Base-by-base conservation (phyloP, 2,888 invertebrate species). In the Archips xylosteana region DNA sequence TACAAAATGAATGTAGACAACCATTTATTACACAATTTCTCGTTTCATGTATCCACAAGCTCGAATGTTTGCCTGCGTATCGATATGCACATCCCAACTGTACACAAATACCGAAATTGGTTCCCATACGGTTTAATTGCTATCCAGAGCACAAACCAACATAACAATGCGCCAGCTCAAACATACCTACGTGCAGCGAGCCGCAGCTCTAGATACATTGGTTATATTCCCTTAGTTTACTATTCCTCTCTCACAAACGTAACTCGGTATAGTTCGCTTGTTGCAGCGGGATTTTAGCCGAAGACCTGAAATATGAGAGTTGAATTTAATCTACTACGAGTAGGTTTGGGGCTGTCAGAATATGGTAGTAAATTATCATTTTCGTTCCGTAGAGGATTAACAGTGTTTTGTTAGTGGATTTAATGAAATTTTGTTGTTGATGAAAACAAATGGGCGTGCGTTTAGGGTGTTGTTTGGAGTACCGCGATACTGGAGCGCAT, bases 261-360 rank as follows among this genome's bases (percentile, higher is more conserved):
- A 65, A 65, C 15, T 39, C 15, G 15, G 15, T 65, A 65, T 65
- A 65, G 47, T 51, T 36, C 23, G 32, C n/a, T 54, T 13, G 36
- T 54, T 54, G 65, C 51, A 65, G 15, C 1, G 39, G 51, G n/a
- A 34, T 65, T 65, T 54, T 13, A 39, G 39, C 65, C 15, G 51
- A 49, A 54, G 2, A 0, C 10, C 51, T 13, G 32, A 32, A n/a
- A 9, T 4, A n/a, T 39, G 51, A 39, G n/a, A 12, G 62, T 39
- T 9, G 39, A 42, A 45, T 62, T 36, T 60, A 3, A n/a, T 36
- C 6, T n/a, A 13, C 6, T 6, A 9, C 23, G 23, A 23, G 23
- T 23, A 10, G n/a, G 47, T 47, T 62, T 45, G n/a, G 4, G 9
- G 23, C 34, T 63, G 32, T 0, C 47, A 8, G 32, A 62, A 42